Evolutionary conservation across 2,797 vertebrate genomes (phyloP), one percentile per base, ranked within the genome.

Genomic region (Sebastes variabilis): DNA sequence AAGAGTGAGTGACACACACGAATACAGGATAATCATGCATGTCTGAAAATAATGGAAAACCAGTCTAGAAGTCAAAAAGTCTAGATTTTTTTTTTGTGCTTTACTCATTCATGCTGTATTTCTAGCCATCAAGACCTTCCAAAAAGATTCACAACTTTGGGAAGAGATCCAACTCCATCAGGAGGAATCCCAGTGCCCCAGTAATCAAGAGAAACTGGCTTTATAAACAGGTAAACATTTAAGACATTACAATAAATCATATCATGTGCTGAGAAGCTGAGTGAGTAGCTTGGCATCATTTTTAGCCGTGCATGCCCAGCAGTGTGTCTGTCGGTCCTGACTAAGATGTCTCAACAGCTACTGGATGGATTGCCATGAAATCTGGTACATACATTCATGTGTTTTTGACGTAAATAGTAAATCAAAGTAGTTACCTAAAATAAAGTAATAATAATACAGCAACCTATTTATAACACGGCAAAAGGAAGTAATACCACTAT

Each of bases 71-170:
- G 22, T 66, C 6, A 8, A 12, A 22, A 20, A 8, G 22, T 25
- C 24, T 27, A 2, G 5, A 12, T 59, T 42, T 38, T 38, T 59
- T 18, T 34, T 54, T 74, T 38, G 25, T 65, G 1, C 8, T 36
- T 76, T 20, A 84, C 73, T 4, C 52, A 10, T 90, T 72, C 46
- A 79, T 9, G 1, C 36, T 85, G 1, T 77, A 42, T 93, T 92
- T 95, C 62, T 88, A 99, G 98, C 96, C 97, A 12, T 99, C 98
- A 32, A 96, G 98, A 81, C 93, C 97, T 64, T 97, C 98, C 62
- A 98, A 98, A 92, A 99, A 99, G 91, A 83, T 99, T 85, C 98
- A 99, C 90, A 99, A 99, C 93, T 99, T 99, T 84, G 98, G 98
- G 16, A 99, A 99, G 92, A 96, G 98, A 74, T 99, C 98, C 8